Evolutionary conservation across 2,113 vertebrate genomes (phyloP).

Genomic region (Boulengeromyrus knoepffleri): DNA sequence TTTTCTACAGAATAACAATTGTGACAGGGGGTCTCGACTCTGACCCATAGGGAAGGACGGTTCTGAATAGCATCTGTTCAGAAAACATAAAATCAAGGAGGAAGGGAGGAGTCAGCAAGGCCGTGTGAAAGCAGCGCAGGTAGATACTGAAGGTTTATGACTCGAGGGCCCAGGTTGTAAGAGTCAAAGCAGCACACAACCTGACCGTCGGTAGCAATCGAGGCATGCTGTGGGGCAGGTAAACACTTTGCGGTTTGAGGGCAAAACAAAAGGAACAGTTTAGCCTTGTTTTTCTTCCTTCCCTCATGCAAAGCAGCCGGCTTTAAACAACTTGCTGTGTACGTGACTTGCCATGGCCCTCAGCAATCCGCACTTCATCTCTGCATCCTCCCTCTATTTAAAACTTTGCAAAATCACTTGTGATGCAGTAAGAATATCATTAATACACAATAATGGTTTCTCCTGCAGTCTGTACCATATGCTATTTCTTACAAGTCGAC

Average conservation of each 20-base stretch:
- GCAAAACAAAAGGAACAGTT: slow-evolving; percentile 40
- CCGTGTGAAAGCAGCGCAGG: neutral
- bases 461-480: neutral
- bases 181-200: slow-evolving; percentile 37
- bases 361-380: neutral
- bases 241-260: slow-evolving; percentile 41
- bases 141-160: neutral
- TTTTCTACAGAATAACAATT: neutral
- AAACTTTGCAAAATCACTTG: neutral
- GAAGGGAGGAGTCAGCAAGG: neutral
- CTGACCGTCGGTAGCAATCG: slow-evolving; percentile 37
- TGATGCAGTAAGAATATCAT: neutral
- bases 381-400: neutral
- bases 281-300: slow-evolving; percentile 29
- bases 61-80: neutral
- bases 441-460: neutral
- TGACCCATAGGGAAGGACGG: neutral
- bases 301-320: slow-evolving; percentile 33
- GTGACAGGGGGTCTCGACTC: neutral
- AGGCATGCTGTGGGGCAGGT: slow-evolving; percentile 37
- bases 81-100: neutral
- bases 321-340: slow-evolving; percentile 32
- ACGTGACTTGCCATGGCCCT: neutral
- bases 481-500: neutral
- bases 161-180: neutral